Evolutionary conservation across 2,113 vertebrate species (phyloP).

Genomic region (Miniopterus natalensis): DNA sequence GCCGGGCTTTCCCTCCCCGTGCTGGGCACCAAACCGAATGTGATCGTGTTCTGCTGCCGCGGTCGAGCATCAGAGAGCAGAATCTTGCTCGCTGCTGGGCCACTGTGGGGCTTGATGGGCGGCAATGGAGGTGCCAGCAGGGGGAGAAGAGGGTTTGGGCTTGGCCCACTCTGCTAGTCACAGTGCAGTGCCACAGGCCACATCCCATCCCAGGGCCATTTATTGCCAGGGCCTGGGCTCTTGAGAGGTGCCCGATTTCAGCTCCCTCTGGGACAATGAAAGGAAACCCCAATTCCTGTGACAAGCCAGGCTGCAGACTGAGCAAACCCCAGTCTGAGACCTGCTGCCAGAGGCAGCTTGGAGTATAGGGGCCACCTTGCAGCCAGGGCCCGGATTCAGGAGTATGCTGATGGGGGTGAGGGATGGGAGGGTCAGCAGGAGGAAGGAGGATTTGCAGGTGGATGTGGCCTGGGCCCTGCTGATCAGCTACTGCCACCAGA

Average conservation of each 20-base stretch:
- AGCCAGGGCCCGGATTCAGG: neutral
- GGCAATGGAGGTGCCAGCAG: neutral
- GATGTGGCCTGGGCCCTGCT: neutral
- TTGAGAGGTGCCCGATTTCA: neutral
- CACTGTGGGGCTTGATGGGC: neutral
- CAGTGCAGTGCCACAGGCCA: neutral
- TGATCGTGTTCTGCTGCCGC: neutral
- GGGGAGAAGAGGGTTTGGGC: neutral
- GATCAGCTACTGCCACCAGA: neutral
- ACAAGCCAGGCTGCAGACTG: neutral
- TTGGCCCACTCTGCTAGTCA: neutral
- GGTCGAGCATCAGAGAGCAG: slow-evolving; percentile 63
- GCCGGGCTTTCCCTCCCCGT: neutral
- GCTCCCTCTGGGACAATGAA: neutral
- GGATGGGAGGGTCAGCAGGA: neutral
- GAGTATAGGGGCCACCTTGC: neutral
- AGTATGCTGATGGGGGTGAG: neutral
- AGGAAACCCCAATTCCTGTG: neutral
- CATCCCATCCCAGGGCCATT: neutral
- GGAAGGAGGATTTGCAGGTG: neutral
- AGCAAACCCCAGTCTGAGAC: neutral
- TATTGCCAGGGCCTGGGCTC: slow-evolving; percentile 33
- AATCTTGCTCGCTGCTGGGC: slow-evolving; percentile 18
- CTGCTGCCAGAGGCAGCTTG: neutral
- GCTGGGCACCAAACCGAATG: slow-evolving; percentile 53